Evolutionary conservation across 2,888 invertebrate species (phyloP).

Genomic region (Aplocera efformata): DNA sequence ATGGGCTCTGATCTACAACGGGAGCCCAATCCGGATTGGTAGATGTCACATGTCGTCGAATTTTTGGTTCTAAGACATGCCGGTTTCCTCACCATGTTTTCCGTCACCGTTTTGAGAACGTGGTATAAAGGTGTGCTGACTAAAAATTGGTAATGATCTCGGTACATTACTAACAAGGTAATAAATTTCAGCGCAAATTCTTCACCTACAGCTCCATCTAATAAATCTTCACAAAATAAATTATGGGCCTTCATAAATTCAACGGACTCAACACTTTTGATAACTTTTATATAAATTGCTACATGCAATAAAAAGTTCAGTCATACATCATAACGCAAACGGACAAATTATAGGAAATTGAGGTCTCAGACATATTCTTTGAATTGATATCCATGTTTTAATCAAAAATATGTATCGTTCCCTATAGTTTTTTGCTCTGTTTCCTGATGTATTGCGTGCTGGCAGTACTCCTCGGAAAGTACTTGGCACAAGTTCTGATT

Average conservation of each 20-base stretch:
- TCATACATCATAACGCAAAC: conserved; percentile 6
- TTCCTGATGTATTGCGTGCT: no score
- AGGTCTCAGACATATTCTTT: background rate
- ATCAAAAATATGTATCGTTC: no score
- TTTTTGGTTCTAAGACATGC: no score
- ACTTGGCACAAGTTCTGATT: no score
- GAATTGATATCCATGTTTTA: no score
- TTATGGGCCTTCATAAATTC: conserved; percentile 29
- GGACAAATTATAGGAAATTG: conserved; percentile 3
- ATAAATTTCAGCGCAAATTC: conserved; percentile 8
- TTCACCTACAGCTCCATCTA: conserved; percentile 8
- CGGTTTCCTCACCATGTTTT: no score
- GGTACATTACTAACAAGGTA: background rate
- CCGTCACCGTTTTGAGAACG: no score
- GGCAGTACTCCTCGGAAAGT: no score
- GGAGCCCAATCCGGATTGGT: no score
- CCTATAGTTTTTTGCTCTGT: no score
- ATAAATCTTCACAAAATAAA: conserved; percentile 30
- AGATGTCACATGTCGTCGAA: no score
- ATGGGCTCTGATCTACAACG: no score
- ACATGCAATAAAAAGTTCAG: conserved; percentile 25
- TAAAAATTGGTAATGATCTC: background rate
- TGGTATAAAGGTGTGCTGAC: background rate
- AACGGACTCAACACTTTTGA: conserved; percentile 30
- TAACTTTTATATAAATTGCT: conserved; percentile 30